Base-by-base conservation (phyloP, 23 tunicate genomes). In the Styela clava region DNA sequence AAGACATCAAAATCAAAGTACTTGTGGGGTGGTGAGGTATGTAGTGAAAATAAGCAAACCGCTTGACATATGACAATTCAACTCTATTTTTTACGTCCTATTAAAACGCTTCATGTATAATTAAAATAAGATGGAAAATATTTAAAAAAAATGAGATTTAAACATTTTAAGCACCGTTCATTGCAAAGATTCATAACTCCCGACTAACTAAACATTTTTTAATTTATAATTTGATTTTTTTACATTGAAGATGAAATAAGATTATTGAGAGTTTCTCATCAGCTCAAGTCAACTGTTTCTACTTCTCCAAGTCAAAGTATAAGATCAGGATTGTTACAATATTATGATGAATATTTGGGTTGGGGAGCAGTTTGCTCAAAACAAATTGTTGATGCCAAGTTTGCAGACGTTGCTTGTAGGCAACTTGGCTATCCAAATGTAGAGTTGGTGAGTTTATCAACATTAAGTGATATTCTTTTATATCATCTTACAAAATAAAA, bases 321-420 rank as follows among this genome's bases (percentile, higher is more conserved):
- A 29, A 51, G 31, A 27, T 76, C 81, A 19, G 81, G 81, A 16
- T 7, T 76, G 27, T 29, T 76, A 0, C 65, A 76, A 29, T 76
- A 35, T 44, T 44, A 76, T 52, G 65, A 44, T 44, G 16, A 37
- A 21, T 25, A 52, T 16, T 44, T 12, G 21, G 81, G 81, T 32
- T 76, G 81, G 81, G 81, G 81, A 1, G 33, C 16, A 23, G 81
- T 76, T 44, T 76, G 81, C 52, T 20, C 24, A 5, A 76, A 44
- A 24, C 64, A 76, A 9, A 19, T 76, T 0, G 7, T 29, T 7
- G 26, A 76, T 29, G 12, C 52, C 5, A 44, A 52, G 20, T 76
- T 76, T 2, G 81, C 65, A 0, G 29, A 36, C 9, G 81, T 76
- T 36, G 81, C 81, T 1, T 76, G 81, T 56, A 76, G 0, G 16